Evolutionary conservation across 1,140 invertebrate genomes (phyloP).

Genomic region (Vanessa atalanta): DNA sequence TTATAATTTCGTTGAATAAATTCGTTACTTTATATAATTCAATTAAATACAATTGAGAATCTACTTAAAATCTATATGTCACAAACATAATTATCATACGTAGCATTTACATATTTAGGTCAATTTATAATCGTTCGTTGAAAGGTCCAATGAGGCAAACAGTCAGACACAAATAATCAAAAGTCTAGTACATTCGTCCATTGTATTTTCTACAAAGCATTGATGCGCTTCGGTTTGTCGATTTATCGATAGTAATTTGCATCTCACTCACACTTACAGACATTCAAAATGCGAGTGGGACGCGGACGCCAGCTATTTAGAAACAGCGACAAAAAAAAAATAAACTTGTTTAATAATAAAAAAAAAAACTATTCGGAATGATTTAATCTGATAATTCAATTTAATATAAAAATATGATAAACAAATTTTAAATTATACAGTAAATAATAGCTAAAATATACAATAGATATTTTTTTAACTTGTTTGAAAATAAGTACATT

Average conservation of each 20-base stretch:
- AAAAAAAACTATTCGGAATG: neutral
- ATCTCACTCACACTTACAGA: neutral
- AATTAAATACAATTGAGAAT: constrained; percentile 22
- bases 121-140: constrained; percentile 1
- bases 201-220: too few relatives aligned
- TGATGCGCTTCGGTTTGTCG: neutral
- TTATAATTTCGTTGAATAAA: constrained; percentile 33
- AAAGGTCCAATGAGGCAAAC: neutral
- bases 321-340: neutral
- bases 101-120: neutral
- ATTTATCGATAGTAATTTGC: neutral
- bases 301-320: neutral
- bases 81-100: neutral
- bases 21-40: constrained; percentile 29
- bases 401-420: constrained; percentile 17
- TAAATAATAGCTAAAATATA: constrained; percentile 23
- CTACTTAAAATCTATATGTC: constrained; percentile 23
- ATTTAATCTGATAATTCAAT: neutral
- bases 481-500: constrained; percentile 21
- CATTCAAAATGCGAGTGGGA: neutral
- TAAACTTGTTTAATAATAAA: neutral
- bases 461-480: constrained; percentile 12
- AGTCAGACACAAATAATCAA: neutral
- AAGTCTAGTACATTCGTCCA: too few relatives aligned
- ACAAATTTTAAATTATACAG: constrained; percentile 18